phyloP scores from a whole-genome alignment of 2,797 vertebrate species.

The Propithecus deckenii region DNA sequence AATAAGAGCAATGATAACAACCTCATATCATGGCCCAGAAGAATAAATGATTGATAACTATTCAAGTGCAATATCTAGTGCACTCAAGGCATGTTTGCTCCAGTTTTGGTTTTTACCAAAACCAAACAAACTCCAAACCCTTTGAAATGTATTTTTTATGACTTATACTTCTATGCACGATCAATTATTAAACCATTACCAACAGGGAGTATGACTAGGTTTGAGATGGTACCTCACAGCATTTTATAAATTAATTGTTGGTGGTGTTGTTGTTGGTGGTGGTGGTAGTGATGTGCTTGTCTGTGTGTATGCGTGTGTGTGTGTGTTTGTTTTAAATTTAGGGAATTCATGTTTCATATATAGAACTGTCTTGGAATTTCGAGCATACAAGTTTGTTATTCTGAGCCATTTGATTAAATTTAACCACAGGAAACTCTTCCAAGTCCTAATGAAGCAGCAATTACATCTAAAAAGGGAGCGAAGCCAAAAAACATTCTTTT shows the following conservation, averaged over 20 bases:
- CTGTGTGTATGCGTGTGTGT: too few species aligned
- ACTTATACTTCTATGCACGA: background rate
- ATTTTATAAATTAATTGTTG: background rate
- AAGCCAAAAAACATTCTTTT: conserved; percentile 85
- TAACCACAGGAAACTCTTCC: conserved; percentile 95
- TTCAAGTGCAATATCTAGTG: too few species aligned
- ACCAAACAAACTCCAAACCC: background rate
- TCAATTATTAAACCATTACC: background rate
- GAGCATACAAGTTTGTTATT: conserved; percentile 91
- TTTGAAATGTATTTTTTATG: background rate
- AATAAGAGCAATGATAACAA: background rate
- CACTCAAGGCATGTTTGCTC: background rate
- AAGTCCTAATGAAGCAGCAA: conserved; percentile 97
- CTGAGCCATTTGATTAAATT: conserved; percentile 98
- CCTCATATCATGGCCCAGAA: background rate
- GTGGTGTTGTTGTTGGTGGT: background rate
- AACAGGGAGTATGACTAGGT: background rate
- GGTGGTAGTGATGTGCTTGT: background rate
- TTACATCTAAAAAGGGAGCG: conserved; percentile 91
- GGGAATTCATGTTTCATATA: conserved; percentile 80
- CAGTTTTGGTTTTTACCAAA: background rate
- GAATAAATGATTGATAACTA: background rate
- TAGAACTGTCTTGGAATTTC: conserved; percentile 90
- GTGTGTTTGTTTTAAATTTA: conserved; percentile 75
- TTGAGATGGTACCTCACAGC: background rate